Percentiles rank a stretch among this genome's conserved stretches.
Conservation (phyloP, 1,140 invertebrate species). For the Bicyclus anynana region DNA sequence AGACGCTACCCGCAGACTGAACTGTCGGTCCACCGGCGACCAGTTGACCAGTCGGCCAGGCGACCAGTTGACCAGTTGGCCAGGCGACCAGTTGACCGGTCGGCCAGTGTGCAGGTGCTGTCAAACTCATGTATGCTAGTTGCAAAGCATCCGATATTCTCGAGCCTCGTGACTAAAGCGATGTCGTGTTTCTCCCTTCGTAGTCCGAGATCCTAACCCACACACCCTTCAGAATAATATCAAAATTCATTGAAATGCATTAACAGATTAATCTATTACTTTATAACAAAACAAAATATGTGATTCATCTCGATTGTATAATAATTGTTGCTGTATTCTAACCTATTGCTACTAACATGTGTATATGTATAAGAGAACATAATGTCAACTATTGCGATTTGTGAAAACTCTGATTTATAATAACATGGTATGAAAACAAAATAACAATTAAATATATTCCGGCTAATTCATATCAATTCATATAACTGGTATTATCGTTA, state of each 20-base stretch:
- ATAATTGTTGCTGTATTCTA: constrained; percentile 49
- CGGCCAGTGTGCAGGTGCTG: too few relatives aligned
- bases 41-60: neutral
- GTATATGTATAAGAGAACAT: constrained; percentile 61
- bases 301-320: constrained; percentile 57
- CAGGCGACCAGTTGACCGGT: constrained; percentile 6
- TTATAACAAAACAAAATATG: constrained; percentile 71
- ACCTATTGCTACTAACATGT: constrained; percentile 64
- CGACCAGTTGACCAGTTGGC: constrained; percentile 6
- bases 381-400: constrained; percentile 57
- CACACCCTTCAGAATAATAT: constrained; percentile 57
- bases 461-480: constrained; percentile 42
- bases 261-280: constrained; percentile 70
- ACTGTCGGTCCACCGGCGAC: too few relatives aligned
- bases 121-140: too few relatives aligned
- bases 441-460: constrained; percentile 66
- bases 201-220: constrained; percentile 48
- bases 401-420: constrained; percentile 47
- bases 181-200: constrained; percentile 45
- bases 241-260: constrained; percentile 50
- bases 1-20: constrained; percentile 8
- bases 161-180: constrained; percentile 58
- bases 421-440: constrained; percentile 68
- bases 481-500: constrained; percentile 53
- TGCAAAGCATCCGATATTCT: constrained; percentile 45